Percentiles rank a stretch among this genome's conserved stretches.
These are phyloP conservation scores for Nebria brevicollis DNA, from an alignment of 2,888 invertebrate species.

Conservation along the genomic window DNA sequence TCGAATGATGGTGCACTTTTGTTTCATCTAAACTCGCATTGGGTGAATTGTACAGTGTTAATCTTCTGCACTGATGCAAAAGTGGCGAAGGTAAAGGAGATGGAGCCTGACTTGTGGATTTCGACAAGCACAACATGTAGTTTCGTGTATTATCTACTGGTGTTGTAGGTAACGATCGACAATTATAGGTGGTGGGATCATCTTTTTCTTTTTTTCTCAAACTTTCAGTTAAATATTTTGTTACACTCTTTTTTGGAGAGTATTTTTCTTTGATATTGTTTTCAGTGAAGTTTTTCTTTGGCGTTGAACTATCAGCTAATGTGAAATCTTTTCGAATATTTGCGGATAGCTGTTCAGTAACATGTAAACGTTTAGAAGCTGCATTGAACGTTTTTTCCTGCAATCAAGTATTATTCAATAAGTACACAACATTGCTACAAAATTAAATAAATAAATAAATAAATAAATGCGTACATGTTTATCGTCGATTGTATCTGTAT, in stretches of 20 bases:
- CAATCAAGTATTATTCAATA: neutral
- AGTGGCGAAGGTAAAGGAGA: constrained; percentile 30
- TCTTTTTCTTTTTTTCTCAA: constrained; percentile 22
- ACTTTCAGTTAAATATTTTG: constrained; percentile 39
- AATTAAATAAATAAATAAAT: too few species aligned
- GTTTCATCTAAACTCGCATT: constrained; percentile 8
- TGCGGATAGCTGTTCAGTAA: constrained; percentile 3
- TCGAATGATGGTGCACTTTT: constrained; percentile 50
- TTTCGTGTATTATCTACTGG: constrained; percentile 35
- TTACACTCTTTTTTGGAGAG: constrained; percentile 41
- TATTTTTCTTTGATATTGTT: constrained; percentile 39
- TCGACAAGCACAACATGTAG: constrained; percentile 22
- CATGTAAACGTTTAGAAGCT: constrained; percentile 28
- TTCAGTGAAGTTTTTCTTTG: constrained; percentile 45
- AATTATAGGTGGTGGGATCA: constrained; percentile 34
- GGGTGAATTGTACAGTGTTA: constrained; percentile 27
- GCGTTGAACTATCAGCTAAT: constrained; percentile 26
- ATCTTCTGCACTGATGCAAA: constrained; percentile 22
- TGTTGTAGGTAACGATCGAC: constrained; percentile 37
- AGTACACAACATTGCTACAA: too few species aligned
- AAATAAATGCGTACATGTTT: constrained; percentile 22
- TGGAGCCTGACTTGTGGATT: constrained; percentile 36
- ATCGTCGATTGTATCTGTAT: constrained; percentile 51
- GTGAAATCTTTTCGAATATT: constrained; percentile 36
- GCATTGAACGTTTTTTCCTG: neutral